Evolutionary conservation across 1,140 invertebrate species (phyloP), one percentile per base, ranked within the genome.

Genomic region (Fopius arisanus): DNA sequence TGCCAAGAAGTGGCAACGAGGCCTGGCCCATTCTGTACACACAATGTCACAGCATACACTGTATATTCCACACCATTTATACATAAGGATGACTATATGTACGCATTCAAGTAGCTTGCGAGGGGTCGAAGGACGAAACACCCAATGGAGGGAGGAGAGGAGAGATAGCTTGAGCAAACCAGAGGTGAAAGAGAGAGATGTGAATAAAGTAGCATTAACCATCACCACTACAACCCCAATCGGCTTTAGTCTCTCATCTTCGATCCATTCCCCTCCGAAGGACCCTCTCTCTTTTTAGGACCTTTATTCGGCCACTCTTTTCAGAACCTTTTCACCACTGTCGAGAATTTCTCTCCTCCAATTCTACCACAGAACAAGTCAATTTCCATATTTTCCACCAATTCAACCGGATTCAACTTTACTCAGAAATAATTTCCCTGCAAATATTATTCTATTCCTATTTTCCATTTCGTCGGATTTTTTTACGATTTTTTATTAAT

Each of bases 241-340:
- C 37, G 23, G 37, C 67, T 68, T 54, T 28, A 4, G 43, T 71
- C 37, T 59, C 54, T 62, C 51, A 37, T 41, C 70, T 71, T 71
- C 70, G 70, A 71, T 71, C 70, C 70, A 59, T 28, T 71, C 21
- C 54, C 54, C 54, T 40, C 37, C 62, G 59, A 54, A 71, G 65
- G 63, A 63, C 3, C 21, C 7, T 59, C 54, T 59, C 54, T 26
- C 21, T 26, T 59, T 51, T 51, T 51, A 19, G 54, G 54, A 59
- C 54, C 54, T 59, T 26, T 26, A 59, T 26, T 26, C 54, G 19
- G 54, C 14, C 16, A 59, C 43, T 12, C 19, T 7, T 51, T 51
- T 6, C 43, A n/a, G 14, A 21, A n/a, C n/a, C 43, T 51, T 51
- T 51, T 51, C 43, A 51, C 12, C 43, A 21, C n/a, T 16, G 43